A percentile compares a stretch with the other conserved stretches of the same genome.
Evolutionary conservation across 2,888 invertebrate genomes (phyloP).

Genomic region (Drosophila suboccidentalis): DNA sequence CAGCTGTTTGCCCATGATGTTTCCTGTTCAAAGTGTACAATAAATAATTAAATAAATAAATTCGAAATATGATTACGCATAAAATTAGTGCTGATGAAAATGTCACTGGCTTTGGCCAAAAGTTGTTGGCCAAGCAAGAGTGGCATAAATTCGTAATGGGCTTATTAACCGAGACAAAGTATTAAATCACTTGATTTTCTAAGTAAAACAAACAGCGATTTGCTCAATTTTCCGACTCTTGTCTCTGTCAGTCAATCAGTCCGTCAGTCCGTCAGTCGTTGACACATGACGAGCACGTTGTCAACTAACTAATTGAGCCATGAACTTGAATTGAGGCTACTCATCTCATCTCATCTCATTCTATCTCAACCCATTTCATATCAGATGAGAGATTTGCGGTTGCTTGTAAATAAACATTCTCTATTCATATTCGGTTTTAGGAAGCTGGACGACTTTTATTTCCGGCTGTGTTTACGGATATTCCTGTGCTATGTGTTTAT

Average conservation of each 20-base stretch:
- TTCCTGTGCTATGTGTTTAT: constrained; percentile 2
- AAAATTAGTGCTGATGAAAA: constrained; percentile 27
- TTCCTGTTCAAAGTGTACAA: constrained; percentile 8
- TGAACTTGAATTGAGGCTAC: constrained; percentile 71
- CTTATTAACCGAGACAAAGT: constrained; percentile 26
- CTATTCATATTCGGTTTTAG: constrained; percentile 9
- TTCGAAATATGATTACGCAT: constrained; percentile 23
- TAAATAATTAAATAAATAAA: constrained; percentile 11
- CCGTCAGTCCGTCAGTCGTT: constrained; percentile 10
- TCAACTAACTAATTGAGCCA: constrained; percentile 70
- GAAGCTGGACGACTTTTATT: constrained; percentile 30
- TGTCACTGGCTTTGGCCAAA: constrained; percentile 8
- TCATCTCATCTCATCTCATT: constrained; percentile 16
- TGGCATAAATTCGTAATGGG: constrained; percentile 44
- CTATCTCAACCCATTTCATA: constrained; percentile 19
- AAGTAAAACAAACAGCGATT: constrained; percentile 42
- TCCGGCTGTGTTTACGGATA: constrained; percentile 38
- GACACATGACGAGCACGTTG: constrained; percentile 32
- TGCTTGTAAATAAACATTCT: constrained; percentile 8
- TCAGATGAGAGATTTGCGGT: constrained; percentile 22
- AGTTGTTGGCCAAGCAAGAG: constrained; percentile 31
- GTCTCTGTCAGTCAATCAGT: constrained; percentile 2
- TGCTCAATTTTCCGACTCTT: constrained; percentile 12
- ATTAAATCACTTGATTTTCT: constrained; percentile 48
- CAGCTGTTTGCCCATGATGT: constrained; percentile 4